Percentiles rank a stretch among this genome's conserved stretches.
Evolutionary conservation across 2,113 vertebrate genomes (phyloP).

Genomic region (Chloebia gouldiae): DNA sequence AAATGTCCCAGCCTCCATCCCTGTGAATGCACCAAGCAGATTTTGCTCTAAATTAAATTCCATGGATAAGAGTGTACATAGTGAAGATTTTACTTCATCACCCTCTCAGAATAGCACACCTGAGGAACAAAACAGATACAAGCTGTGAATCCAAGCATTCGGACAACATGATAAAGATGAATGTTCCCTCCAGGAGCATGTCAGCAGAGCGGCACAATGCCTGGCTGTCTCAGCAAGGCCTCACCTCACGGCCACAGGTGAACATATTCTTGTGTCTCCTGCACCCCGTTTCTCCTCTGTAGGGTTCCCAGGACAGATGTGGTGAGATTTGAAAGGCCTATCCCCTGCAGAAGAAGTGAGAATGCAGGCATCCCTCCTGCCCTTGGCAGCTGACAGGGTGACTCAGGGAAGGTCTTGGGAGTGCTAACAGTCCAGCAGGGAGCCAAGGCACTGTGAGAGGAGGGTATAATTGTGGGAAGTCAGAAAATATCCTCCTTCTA

Average conservation of each 20-base stretch:
- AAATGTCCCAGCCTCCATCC: neutral
- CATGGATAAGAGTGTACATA: neutral
- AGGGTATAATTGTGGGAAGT: neutral
- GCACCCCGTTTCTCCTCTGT: rapidly evolving
- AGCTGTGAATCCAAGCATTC: neutral
- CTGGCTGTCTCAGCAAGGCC: neutral
- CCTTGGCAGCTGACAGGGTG: neutral
- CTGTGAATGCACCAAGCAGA: neutral
- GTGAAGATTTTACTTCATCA: neutral
- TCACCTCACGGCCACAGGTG: neutral
- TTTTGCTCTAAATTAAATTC: neutral
- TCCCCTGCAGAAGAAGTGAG: neutral
- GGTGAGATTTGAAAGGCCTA: neutral
- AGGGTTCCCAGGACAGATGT: neutral
- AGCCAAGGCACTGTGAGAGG: neutral
- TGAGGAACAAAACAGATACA: neutral
- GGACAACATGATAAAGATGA: neutral
- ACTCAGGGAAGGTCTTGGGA: neutral
- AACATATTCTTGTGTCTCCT: neutral
- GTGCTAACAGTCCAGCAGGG: neutral
- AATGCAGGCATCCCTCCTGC: neutral
- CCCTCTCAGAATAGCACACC: neutral
- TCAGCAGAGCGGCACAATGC: rapidly evolving
- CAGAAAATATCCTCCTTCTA: neutral
- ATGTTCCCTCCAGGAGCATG: rapidly evolving